Evolutionary conservation across 2,113 vertebrate genomes (phyloP), one percentile per base, ranked within the genome.

Genomic region (Sebastes schlegelii): DNA sequence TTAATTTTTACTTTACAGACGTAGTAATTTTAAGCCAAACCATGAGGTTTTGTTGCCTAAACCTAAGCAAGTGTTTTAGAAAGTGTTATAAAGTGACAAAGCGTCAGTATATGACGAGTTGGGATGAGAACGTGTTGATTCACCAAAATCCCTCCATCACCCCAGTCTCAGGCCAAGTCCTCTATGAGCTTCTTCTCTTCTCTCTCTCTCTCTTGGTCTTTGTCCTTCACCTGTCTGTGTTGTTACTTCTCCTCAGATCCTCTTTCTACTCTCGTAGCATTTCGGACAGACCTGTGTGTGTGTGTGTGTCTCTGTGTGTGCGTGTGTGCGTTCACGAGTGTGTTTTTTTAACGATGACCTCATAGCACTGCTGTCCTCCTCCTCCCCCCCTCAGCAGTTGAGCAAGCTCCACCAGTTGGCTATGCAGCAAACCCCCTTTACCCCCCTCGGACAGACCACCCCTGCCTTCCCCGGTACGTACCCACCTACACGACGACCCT

Each of bases 361-460:
- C 97, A 98, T 98, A 98, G 98, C 96, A 98, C 97, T 99, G 96
- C 94, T 98, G 97, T 98, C 97, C 90, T 93, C 97, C 97, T 98
- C 97, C 97, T 95, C 95, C 93, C 97, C 95, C 97, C 96, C 91
- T 96, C 97, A 98, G 98, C 98, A 99, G 98, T 97, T 99, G 98
- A 99, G 97, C 97, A 99, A 99, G 97, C 98, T 99, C 96, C 98
- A 99, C 97, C 98, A 99, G 98, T 96, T 99, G 98, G 98, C 98
- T 98, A 98, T 99, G 97, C 98, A 99, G 98, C 98, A 99, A 98
- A 97, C 97, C 97, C 98, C 98, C 94, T 99, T 99, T 98, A 98
- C 97, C 97, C 97, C 98, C 95, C 98, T 99, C 87, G 98, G 98
- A 99, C 98, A 99, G 98, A 99, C 97, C 97, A 98, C 97, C 98